Evolutionary conservation across 2,888 invertebrate genomes (phyloP).

Genomic region (Caenorhabditis zanzibari): DNA sequence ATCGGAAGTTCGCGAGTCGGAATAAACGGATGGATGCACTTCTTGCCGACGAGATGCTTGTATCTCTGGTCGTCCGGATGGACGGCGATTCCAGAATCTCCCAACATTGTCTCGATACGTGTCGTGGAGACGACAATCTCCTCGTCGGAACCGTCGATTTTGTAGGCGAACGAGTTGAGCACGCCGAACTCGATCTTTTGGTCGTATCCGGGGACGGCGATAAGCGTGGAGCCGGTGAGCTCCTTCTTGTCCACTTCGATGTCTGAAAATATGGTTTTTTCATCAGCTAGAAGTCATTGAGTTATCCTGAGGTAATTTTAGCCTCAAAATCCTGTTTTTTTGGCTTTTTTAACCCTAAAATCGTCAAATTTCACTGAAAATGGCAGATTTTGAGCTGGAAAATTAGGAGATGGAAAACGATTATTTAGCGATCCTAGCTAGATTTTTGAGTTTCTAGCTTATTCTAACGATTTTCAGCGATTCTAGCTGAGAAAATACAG

Average conservation of each 20-base stretch:
- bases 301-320: too few species aligned
- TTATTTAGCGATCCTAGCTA: too few species aligned
- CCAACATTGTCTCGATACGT: slow-evolving; percentile 97
- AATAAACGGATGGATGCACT: slow-evolving; percentile 92
- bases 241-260: slow-evolving; percentile 92
- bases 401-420: too few species aligned
- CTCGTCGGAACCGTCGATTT: slow-evolving; percentile 87
- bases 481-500: too few species aligned
- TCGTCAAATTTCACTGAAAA: neutral
- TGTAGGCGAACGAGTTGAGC: slow-evolving; percentile 94
- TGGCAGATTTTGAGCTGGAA: too few species aligned
- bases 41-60: slow-evolving; percentile 84
- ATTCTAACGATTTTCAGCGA: too few species aligned
- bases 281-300: too few species aligned
- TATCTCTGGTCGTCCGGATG: slow-evolving; percentile 94
- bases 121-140: slow-evolving; percentile 97
- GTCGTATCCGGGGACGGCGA: slow-evolving; percentile 94
- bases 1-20: slow-evolving; percentile 90
- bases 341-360: neutral
- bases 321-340: too few species aligned
- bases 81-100: slow-evolving; percentile 98
- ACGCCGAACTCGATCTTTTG: slow-evolving; percentile 95
- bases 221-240: slow-evolving; percentile 90
- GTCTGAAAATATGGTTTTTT: slow-evolving; percentile 24
- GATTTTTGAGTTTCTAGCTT: too few species aligned